These are phyloP conservation scores for Drosophila nasuta DNA, from an alignment of 1,140 invertebrate genomes.

Conservation along the genomic window DNA sequence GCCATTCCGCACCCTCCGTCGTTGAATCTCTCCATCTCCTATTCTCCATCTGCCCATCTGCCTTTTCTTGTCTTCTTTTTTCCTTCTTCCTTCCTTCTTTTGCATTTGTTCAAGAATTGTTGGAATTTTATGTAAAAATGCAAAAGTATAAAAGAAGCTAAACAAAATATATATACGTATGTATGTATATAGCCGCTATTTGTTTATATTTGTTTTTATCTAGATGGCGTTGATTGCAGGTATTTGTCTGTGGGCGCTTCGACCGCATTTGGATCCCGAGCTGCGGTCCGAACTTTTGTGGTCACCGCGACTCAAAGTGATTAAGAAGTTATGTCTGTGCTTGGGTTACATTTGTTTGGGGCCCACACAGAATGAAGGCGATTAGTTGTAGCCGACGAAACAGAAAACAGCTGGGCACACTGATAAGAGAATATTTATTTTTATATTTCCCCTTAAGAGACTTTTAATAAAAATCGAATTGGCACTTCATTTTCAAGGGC, in stretches of 20 bases:
- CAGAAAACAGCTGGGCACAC: background rate
- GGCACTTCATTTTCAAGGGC: background rate
- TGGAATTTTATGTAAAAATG: slow-evolving; percentile 73
- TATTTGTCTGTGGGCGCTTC: slow-evolving; percentile 65
- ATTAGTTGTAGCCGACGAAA: slow-evolving; percentile 12
- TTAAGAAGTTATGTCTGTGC: slow-evolving; percentile 41
- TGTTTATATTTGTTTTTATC: slow-evolving; percentile 81
- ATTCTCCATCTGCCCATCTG: background rate
- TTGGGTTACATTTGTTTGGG: background rate
- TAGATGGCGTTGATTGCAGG: slow-evolving; percentile 79
- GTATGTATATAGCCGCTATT: slow-evolving; percentile 53
- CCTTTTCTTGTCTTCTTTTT: background rate
- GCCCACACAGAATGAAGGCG: slow-evolving; percentile 3
- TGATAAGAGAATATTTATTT: slow-evolving; percentile 25
- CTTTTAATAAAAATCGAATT: background rate
- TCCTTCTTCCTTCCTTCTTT: slow-evolving; percentile 16
- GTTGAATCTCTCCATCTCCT: background rate
- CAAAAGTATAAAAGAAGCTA: slow-evolving; percentile 20
- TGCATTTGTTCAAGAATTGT: slow-evolving; percentile 48
- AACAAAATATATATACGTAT: background rate
- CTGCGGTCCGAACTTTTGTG: slow-evolving; percentile 11
- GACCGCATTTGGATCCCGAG: slow-evolving; percentile 18
- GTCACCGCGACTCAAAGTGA: slow-evolving; percentile 35
- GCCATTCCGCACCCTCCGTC: slow-evolving; percentile 48
- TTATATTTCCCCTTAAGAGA: slow-evolving; percentile 12